Percentiles rank a stretch among this genome's conserved stretches.
These are phyloP conservation scores for Petrophora chlorosata DNA, from an alignment of 2,888 invertebrate genomes.

Conservation along the genomic window DNA sequence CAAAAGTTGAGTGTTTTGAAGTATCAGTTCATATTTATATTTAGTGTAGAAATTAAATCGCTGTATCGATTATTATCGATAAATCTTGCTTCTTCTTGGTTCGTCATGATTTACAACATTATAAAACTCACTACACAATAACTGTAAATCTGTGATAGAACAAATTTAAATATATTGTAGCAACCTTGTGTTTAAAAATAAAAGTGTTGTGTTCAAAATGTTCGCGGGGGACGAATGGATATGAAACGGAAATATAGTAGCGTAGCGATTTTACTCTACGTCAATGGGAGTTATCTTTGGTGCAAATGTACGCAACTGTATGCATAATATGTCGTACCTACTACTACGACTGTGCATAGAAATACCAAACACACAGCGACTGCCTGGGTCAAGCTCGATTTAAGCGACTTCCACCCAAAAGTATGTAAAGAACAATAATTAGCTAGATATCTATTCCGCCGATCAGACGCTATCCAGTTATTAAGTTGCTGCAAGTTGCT, in stretches of 20 bases:
- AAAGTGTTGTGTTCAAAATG: conserved; percentile 41
- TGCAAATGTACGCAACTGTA: conserved; percentile 16
- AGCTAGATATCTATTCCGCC: too few species aligned
- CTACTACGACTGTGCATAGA: too few species aligned
- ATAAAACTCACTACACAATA: conserved; percentile 32
- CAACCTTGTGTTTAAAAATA: conserved; percentile 59
- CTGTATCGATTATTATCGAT: too few species aligned
- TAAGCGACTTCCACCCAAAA: too few species aligned
- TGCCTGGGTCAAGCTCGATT: too few species aligned
- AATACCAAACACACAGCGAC: too few species aligned
- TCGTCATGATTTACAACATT: conserved; percentile 30
- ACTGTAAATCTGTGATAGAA: conserved; percentile 32
- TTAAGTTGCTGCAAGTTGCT: too few species aligned
- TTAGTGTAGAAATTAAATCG: too few species aligned
- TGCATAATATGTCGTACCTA: neutral
- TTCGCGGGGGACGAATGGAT: conserved; percentile 45
- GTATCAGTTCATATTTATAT: too few species aligned
- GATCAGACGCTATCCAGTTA: too few species aligned
- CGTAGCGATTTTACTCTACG: conserved; percentile 30
- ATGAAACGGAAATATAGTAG: conserved; percentile 44
- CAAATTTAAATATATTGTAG: conserved; percentile 40
- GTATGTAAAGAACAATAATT: too few species aligned
- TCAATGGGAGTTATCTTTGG: conserved; percentile 35
- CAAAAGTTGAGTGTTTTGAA: too few species aligned
- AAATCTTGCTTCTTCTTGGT: conserved; percentile 19